Evolutionary conservation across 2,797 vertebrate genomes (phyloP), one percentile per base, ranked within the genome.

Genomic region (Acomys russatus): DNA sequence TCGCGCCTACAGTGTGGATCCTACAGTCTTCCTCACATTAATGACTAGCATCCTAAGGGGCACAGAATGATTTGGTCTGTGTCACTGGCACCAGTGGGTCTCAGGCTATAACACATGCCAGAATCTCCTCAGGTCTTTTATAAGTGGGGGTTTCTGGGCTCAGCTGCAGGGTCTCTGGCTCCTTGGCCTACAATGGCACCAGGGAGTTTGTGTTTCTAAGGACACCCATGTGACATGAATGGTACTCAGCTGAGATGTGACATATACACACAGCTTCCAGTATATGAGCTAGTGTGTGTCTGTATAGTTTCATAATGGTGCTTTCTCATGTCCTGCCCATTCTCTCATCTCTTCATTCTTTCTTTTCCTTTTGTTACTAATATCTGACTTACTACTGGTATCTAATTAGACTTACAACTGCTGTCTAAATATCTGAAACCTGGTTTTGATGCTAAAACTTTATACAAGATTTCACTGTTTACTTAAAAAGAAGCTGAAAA

Each of bases 31-130:
- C 97, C 97, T 93, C 92, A 97, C 94, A 96, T 95, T 96, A 94
- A 71, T 96, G 97, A 97, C 86, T 79, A 90, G 71, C 78, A 64
- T 96, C 97, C 96, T 93, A 97, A 96, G 59, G 97, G 78, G 92
- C 90, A 89, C 94, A 97, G 88, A 94, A 95, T 9, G 91, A 87
- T 97, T 95, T 98, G 95, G 88, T 90, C 20, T 18, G 68, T 91
- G 95, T 88, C 88, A 96, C 97, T 90, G 73, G 15, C 6, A 90
- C 22, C 9, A 15, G 8, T 33, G 33, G 28, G 28, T 74, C 88
- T 96, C 68, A 73, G 49, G 54, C 12, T 87, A n/a, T 6, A 77
- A 23, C 10, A 71, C 10, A 80, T 12, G 83, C 22, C 20, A 61
- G 68, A 83, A 83, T 68, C 51, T 95, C 10, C 35, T 78, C 30